phyloP scores from a whole-genome alignment of 2,113 vertebrate species.

The Paraplagusia blochii region DNA sequence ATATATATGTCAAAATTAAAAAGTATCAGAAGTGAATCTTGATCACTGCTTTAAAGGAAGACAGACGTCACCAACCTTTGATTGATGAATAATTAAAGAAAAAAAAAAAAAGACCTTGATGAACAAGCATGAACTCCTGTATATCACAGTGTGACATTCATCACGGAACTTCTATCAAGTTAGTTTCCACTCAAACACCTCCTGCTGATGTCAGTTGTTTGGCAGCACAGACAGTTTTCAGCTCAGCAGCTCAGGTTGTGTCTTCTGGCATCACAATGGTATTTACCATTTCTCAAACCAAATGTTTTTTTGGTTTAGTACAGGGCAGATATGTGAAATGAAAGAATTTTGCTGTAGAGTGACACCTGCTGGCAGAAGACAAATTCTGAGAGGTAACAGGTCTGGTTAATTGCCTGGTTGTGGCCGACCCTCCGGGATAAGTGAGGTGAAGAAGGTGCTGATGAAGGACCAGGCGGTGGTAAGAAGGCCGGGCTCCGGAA shows the following conservation, averaged over 20 bases:
- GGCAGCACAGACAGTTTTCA: conserved; percentile 17
- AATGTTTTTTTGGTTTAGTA: not conserved
- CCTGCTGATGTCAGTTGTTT: not conserved
- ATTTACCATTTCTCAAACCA: not conserved
- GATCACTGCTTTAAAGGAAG: conserved; percentile 48
- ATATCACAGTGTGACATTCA: conserved; percentile 18
- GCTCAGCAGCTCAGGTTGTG: not conserved
- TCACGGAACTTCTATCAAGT: conserved; percentile 2
- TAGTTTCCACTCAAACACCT: not conserved
- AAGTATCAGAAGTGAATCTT: conserved; percentile 11
- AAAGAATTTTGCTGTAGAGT: conserved; percentile 6
- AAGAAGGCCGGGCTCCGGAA: conserved; percentile 81
- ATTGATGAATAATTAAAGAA: conserved; percentile 17
- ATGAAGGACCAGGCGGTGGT: conserved; percentile 93
- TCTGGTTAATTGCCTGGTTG: conserved; percentile 84
- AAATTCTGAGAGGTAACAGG: not conserved
- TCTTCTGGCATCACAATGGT: not conserved
- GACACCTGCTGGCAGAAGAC: conserved; percentile 23
- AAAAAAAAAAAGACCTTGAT: conserved; percentile 10
- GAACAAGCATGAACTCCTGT: conserved; percentile 12
- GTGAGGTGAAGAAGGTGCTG: conserved; percentile 94
- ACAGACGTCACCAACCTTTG: conserved; percentile 13
- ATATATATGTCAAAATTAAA: conserved; percentile 1
- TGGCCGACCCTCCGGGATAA: conserved; percentile 92
- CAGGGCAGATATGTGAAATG: conserved; percentile 2